phyloP scores from a whole-genome alignment of 2,113 vertebrate genomes.

The Ammospiza nelsoni region DNA sequence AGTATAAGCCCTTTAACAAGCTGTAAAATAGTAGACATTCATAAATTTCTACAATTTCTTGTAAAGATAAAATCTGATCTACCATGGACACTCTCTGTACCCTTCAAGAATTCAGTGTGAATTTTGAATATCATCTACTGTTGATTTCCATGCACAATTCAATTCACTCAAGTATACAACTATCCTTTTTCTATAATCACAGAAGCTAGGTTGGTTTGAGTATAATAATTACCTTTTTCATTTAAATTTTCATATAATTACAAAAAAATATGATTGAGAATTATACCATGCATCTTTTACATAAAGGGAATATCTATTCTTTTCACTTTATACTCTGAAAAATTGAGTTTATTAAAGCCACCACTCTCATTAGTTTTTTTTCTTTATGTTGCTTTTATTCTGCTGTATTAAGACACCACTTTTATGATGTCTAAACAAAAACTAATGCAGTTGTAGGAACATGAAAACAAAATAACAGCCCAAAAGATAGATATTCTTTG shows the following conservation, averaged over 20 bases:
- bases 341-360: not conserved
- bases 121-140: not conserved
- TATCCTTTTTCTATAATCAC: not conserved
- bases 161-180: not conserved
- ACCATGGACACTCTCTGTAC: not conserved
- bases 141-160: not conserved
- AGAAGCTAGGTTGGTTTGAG: not conserved
- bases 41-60: not conserved
- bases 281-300: not conserved
- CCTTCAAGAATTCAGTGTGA: not conserved
- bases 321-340: not conserved
- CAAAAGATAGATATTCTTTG: not conserved
- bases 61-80: not conserved
- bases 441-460: not conserved
- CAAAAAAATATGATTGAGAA: not conserved
- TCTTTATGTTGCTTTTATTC: not conserved
- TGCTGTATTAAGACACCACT: not conserved
- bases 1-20: not conserved
- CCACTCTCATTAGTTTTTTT: not conserved
- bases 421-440: not conserved
- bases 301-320: not conserved
- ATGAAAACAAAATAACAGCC: not conserved
- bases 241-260: not conserved
- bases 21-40: not conserved
- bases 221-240: not conserved